Conservation (phyloP, 2,888 invertebrate genomes). For the Ichneumoninae sp. region DNA sequence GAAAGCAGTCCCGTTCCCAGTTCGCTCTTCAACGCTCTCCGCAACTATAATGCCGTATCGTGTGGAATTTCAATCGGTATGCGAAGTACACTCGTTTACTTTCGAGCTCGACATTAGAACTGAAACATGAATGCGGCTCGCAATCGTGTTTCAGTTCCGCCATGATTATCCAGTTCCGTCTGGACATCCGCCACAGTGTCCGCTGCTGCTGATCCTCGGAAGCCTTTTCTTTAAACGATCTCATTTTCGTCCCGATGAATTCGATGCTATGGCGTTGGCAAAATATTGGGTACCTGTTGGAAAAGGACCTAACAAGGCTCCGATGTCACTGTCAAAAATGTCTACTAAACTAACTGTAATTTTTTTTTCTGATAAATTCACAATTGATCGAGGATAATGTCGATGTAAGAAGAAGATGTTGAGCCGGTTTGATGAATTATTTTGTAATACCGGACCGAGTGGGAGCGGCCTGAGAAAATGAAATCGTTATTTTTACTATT, state of each 20-base stretch:
- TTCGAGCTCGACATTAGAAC: not conserved
- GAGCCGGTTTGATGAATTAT: not conserved
- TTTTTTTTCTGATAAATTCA: not conserved
- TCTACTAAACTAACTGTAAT: no score
- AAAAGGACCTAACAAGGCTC: no score
- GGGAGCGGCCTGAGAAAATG: no score
- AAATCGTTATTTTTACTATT: no score
- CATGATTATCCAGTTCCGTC: not conserved
- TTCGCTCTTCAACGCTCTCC: not conserved
- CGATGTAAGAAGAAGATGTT: not conserved
- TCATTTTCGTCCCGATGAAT: not conserved
- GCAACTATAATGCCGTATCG: constrained; percentile 42
- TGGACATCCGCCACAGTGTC: not conserved
- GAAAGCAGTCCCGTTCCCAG: constrained; percentile 3
- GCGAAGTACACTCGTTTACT: constrained; percentile 1
- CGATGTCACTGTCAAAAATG: no score
- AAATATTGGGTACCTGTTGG: not conserved
- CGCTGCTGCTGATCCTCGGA: not conserved
- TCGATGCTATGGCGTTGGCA: not conserved
- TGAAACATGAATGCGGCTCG: not conserved
- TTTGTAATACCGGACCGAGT: not conserved
- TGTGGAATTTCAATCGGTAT: constrained; percentile 7
- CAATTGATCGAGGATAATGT: not conserved
- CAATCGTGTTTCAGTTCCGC: not conserved
- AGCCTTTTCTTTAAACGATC: not conserved